Evolutionary conservation across 2,888 invertebrate genomes (phyloP), one percentile per base, ranked within the genome.

Genomic region (Tetheella fluctuosa): DNA sequence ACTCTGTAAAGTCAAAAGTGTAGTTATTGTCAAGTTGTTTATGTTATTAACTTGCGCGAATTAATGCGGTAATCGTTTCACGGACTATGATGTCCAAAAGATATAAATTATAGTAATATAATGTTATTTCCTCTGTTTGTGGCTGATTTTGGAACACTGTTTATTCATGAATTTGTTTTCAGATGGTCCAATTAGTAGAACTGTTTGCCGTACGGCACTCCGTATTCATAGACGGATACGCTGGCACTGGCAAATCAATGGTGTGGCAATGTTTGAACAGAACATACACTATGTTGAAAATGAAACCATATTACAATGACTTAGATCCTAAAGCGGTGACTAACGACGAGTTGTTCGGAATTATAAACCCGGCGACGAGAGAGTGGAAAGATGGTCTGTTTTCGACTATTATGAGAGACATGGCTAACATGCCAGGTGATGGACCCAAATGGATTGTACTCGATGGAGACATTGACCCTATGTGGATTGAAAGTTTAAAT

Each of bases 401-500:
- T 82, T 98, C 98, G 0, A 96, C 97, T 0, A 95, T 98, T 59
- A 98, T 99, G 97, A 94, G 99, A 67, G 98, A 99, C 82, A 96
- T 98, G 92, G 97, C 98, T 0, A 98, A 98, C 84, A 94, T 98
- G 94, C 91, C 95, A 0, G 97, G 97, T 0, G 96, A 96, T 75
- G 96, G 96, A 0, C 96, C 97, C 0, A 98, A 98, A 84, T 99
- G 99, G 99, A 98, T 99, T 74, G 97, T 99, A 10, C 94, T 98
- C 55, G 99, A 99, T 85, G 98, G 99, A 20, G 98, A 99, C 81
- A 98, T 99, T 73, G 98, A 99, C 93, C 98, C 98, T 1, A 98
- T 98, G 98, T 99, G 98, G 99, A 99, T 99, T 78, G 98, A 99
- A 89, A 98, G 98, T 37, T 94, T 99, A 30, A 99, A 99, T 83